Evolutionary conservation across 2,888 invertebrate genomes (phyloP), one percentile per base, ranked within the genome.

Genomic region (Andrena bicolor): DNA sequence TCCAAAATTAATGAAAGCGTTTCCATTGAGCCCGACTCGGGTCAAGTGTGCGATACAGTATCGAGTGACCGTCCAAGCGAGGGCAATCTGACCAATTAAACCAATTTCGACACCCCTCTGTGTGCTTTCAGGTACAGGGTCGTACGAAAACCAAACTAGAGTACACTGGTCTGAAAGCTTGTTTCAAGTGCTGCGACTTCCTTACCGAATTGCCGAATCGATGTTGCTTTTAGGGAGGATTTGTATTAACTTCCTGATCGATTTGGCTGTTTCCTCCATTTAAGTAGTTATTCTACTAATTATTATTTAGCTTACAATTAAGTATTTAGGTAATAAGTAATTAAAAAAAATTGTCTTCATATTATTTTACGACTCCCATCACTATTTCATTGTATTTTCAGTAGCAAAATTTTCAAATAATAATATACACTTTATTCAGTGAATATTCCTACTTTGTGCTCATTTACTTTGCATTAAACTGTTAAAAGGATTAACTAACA

Each of bases 1-100:
- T 49, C 53, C 73, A 79, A 87, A 81, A 79, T 84, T 73, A 87
- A 86, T 49, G 85, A 84, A 82, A 82, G 80, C 79, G 75, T 78
- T 87, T 85, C 76, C 73, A 82, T 86, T 79, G 84, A 89, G 82
- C 78, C 69, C 76, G 66, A 51, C 78, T 75, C 72, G 74, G 73
- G 82, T 85, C 76, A 76, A 78, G 84, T 78, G 76, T 84, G 80
- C 76, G 72, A 84, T 79, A 71, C 78, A 68, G 72, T 72, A 80
- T 84, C 76, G 74, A 28, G 61, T 53, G 79, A 80, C 65, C 64
- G 76, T 71, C 72, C 83, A 84, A 73, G 68, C 72, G 74, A 76
- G 80, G 81, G 70, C 84, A 88, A 90, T 90, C 88, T 74, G 79
- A 77, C 76, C 87, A 88, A 89, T 91, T 90, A 87, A 89, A 90